Percentiles rank a stretch among this genome's conserved stretches.
These are phyloP conservation scores for Sebastes hubbsi DNA, from an alignment of 2,797 vertebrate genomes.

Conservation along the genomic window DNA sequence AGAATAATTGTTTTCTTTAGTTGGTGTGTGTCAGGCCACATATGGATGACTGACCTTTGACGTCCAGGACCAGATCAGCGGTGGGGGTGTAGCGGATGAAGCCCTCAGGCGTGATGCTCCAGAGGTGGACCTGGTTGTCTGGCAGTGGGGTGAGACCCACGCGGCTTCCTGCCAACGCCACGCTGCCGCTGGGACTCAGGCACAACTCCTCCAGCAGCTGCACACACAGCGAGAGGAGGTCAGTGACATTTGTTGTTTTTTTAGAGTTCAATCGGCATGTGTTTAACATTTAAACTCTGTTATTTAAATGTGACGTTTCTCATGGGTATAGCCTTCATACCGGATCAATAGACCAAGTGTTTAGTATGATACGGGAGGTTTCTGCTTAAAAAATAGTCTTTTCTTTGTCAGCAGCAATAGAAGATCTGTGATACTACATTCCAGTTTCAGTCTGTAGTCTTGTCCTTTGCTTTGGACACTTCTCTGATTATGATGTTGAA, in stretches of 20 bases:
- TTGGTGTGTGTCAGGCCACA: neutral
- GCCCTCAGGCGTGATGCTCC: conserved; percentile 90
- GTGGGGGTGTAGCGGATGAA: conserved; percentile 85
- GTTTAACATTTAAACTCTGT: neutral
- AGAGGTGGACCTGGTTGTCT: conserved; percentile 81
- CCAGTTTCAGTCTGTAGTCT: neutral
- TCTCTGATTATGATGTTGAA: neutral
- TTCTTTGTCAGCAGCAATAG: neutral
- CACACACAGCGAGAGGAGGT: neutral
- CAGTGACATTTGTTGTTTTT: neutral
- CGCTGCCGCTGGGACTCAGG: conserved; percentile 85
- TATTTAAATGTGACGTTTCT: neutral
- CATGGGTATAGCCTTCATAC: neutral
- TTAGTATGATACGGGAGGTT: neutral
- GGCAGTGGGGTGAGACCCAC: conserved; percentile 84
- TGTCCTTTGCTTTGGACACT: neutral
- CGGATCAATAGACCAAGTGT: neutral
- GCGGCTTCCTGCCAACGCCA: conserved; percentile 88
- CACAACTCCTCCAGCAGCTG: conserved; percentile 92
- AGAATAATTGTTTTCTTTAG: neutral
- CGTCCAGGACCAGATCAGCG: conserved; percentile 88
- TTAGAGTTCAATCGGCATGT: neutral
- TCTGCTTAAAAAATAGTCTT: neutral
- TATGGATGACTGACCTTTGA: conserved; percentile 88
- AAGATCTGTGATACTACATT: neutral